phyloP scores from a whole-genome alignment of 64 coral and sea anemone species.

The Anthopleura sola region DNA sequence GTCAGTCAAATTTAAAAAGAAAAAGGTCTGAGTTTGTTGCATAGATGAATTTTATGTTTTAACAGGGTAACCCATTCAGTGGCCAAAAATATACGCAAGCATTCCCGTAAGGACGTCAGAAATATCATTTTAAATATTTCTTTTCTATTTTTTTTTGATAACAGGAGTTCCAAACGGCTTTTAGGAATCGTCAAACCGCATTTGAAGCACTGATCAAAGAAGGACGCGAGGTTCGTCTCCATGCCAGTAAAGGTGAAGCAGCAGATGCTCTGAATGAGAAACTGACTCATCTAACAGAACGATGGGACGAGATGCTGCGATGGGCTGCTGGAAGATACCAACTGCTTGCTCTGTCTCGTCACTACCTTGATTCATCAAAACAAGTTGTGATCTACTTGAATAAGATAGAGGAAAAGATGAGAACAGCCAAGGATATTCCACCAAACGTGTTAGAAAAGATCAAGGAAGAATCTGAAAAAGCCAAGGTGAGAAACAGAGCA shows the following conservation, averaged over 20 bases:
- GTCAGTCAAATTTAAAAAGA: too few relatives aligned
- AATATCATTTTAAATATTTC: neutral
- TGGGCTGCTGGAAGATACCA: slow-evolving; percentile 99
- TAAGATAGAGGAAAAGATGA: slow-evolving; percentile 93
- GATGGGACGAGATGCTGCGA: slow-evolving; percentile 96
- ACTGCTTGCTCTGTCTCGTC: slow-evolving; percentile 71
- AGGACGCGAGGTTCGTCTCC: slow-evolving; percentile 78
- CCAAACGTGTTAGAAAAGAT: slow-evolving; percentile 77
- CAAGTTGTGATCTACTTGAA: slow-evolving; percentile 90
- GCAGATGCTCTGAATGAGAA: slow-evolving; percentile 64
- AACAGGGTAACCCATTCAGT: too few relatives aligned
- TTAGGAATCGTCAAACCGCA: slow-evolving; percentile 62
- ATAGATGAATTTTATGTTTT: too few relatives aligned
- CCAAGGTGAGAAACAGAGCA: slow-evolving; percentile 58
- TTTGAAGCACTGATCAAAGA: slow-evolving; percentile 93
- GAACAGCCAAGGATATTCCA: slow-evolving; percentile 83
- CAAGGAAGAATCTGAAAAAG: slow-evolving; percentile 74
- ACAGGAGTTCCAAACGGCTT: slow-evolving; percentile 84
- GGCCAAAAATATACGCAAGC: too few relatives aligned
- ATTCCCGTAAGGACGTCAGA: neutral
- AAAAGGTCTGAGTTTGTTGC: too few relatives aligned
- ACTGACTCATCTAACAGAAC: slow-evolving; percentile 72
- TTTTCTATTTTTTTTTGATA: neutral
- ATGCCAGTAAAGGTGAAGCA: slow-evolving; percentile 58
- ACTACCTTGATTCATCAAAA: slow-evolving; percentile 80